Conservation (phyloP, 2,888 invertebrate species). For the Nephrotoma appendiculata region DNA sequence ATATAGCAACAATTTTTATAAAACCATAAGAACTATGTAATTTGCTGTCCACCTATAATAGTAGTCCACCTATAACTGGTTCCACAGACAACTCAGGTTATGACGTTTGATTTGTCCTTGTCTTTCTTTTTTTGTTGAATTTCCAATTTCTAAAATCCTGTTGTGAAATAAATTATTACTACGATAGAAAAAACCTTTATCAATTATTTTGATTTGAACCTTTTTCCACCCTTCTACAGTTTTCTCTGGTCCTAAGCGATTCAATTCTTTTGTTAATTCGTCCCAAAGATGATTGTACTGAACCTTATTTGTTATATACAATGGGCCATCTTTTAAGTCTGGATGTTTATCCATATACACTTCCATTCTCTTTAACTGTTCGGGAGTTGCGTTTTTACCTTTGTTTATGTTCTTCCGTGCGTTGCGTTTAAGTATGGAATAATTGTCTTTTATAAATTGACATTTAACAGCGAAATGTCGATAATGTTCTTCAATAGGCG, state of each 20-base stretch:
- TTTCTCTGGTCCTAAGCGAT: neutral
- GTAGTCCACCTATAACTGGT: neutral
- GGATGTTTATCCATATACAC: neutral
- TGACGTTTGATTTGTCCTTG: too few relatives aligned
- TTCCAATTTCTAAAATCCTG: neutral
- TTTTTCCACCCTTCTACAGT: neutral
- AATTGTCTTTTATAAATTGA: neutral
- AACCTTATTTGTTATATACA: neutral
- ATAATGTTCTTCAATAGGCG: conserved; percentile 86
- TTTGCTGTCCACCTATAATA: too few relatives aligned
- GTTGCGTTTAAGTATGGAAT: neutral
- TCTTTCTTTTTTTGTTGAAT: neutral
- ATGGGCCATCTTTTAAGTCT: neutral
- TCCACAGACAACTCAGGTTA: neutral
- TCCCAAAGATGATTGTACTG: neutral
- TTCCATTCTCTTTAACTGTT: too few relatives aligned
- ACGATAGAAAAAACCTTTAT: neutral
- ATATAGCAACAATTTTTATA: too few relatives aligned
- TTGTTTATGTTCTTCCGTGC: too few relatives aligned
- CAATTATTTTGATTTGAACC: neutral
- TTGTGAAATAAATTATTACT: neutral
- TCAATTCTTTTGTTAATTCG: neutral
- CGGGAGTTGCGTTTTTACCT: too few relatives aligned
- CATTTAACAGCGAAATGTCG: neutral
- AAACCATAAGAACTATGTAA: too few relatives aligned